Base-by-base conservation (phyloP, 1,140 invertebrate genomes). In the Papilio polyxenes region DNA sequence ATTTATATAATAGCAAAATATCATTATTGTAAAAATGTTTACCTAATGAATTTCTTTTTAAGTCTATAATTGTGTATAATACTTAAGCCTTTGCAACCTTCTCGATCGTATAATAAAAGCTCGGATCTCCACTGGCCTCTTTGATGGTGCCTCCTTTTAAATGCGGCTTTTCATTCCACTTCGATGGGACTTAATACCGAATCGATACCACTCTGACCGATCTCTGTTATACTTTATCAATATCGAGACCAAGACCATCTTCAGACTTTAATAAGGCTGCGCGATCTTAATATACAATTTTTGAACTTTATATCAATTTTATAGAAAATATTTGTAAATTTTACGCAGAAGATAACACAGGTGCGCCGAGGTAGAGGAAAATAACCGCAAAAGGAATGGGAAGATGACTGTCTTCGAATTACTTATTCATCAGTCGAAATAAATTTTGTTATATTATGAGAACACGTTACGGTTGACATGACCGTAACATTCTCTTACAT, bases 141-240 rank as follows among this genome's bases (percentile, higher is more conserved):
- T 80, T 80, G 78, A 80, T 53, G 78, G 20, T 62, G 59, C 40
- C 56, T 40, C 78, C 20, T 72, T 80, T 65, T 40, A 65, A 65
- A 80, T 80, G 78, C 78, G 78, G 59, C 37, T 80, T 80, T 79
- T 80, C 62, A 80, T 69, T 80, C 78, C 59, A 69, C 78, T 80
- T 65, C 59, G 20, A 65, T 48, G 40, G 78, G 78, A 80, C 78
- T 80, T 69, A 80, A 80, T 80, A 40, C 78, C 78, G 44, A 80
- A 80, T 80, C 78, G 78, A 80, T 80, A 80, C 37, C 78, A 69
- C 78, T 80, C 23, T 80, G 78, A 80, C 78, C 78, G 56, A 59
- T 65, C 78, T 17, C 59, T 65, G 78, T 80, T 48, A 80, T 59
- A 80, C 78, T 80, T 80, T 75, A 40, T 5, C 78, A 48, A 65